Evolutionary conservation across 2,797 vertebrate species (phyloP), one percentile per base, ranked within the genome.

Genomic region (Florisuga fusca): DNA sequence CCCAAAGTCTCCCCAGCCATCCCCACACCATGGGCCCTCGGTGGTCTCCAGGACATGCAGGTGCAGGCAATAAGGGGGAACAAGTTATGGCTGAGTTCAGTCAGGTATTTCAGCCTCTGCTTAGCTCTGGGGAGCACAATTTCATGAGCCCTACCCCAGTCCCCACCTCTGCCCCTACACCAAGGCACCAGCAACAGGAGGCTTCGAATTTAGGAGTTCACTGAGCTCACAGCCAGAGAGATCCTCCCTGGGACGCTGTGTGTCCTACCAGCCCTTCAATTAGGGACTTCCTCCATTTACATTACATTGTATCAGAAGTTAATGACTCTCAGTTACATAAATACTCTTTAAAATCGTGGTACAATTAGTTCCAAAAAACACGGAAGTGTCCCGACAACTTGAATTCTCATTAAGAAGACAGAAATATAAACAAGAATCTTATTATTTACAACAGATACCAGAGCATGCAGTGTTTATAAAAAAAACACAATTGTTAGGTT

Each of bases 201-300:
- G 7, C 4, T 67, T 4, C 31, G 68, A 55, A 57, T 34, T 74
- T 12, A 6, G 34, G 41, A 61, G 74, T 36, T 77, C 57, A 10
- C 25, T 3, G 1, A 50, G 41, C 0, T 0, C 3, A 1, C 0
- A 0, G 1, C 29, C 79, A 29, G 45, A 82, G 36, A 0, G 0
- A 64, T 45, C 61, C 46, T 33, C 21, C 12, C 72, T 33, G 50
- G 45, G 46, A n/a, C 1, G 0, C 8, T 25, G 31, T 22, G 73
- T 43, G 69, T 55, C 2, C 1, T 0, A 7, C 53, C 51, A 91
- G 33, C 50, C 73, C 82, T 88, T 80, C 84, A 78, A 9, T 72
- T 2, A 15, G 0, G 0, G 36, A 45, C 85, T 91, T 92, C 82
- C 76, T 61, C 85, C 45, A 2, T 38, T 79, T 76, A 82, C 73